phyloP scores from a whole-genome alignment of 1,140 invertebrate genomes.

The Ceratosolen solmsi region DNA sequence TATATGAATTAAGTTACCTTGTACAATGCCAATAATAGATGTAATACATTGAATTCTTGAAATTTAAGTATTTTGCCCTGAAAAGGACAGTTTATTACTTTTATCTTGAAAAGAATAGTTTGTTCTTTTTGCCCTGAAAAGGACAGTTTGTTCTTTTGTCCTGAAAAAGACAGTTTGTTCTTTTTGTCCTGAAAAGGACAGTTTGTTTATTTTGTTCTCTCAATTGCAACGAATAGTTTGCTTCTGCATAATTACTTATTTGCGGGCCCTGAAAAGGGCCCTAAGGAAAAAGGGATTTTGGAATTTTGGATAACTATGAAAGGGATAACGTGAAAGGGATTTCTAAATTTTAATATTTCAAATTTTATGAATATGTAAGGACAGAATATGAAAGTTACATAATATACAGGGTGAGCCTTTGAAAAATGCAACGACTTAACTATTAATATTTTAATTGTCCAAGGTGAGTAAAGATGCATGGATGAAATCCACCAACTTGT shows the following conservation, averaged over 20 bases:
- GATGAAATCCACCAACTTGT: background rate
- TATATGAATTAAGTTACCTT: too few species aligned
- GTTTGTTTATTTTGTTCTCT: slow-evolving; percentile 52
- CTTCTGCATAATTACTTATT: slow-evolving; percentile 59
- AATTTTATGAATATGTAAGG: background rate
- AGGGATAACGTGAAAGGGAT: slow-evolving; percentile 10
- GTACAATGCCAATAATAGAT: too few species aligned
- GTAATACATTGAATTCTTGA: too few species aligned
- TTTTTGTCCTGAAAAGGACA: slow-evolving; percentile 44
- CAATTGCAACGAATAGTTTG: slow-evolving; percentile 51
- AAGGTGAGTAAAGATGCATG: background rate
- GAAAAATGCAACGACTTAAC: background rate
- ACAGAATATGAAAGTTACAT: slow-evolving; percentile 1
- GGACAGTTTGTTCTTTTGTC: slow-evolving; percentile 47
- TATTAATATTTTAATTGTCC: background rate
- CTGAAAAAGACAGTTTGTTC: slow-evolving; percentile 57
- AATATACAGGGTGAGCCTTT: background rate
- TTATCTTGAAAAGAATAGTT: slow-evolving; percentile 59
- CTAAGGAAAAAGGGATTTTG: slow-evolving; percentile 62
- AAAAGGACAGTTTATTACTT: slow-evolving; percentile 7
- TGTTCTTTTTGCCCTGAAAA: slow-evolving; percentile 47
- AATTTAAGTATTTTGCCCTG: background rate
- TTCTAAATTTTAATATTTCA: slow-evolving; percentile 38
- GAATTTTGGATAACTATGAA: slow-evolving; percentile 40
- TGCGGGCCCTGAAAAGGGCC: slow-evolving; percentile 72